Percentiles rank a stretch among this genome's conserved stretches.
These are phyloP conservation scores for Agrotis exclamationis DNA, from an alignment of 2,888 invertebrate genomes.

Conservation along the genomic window DNA sequence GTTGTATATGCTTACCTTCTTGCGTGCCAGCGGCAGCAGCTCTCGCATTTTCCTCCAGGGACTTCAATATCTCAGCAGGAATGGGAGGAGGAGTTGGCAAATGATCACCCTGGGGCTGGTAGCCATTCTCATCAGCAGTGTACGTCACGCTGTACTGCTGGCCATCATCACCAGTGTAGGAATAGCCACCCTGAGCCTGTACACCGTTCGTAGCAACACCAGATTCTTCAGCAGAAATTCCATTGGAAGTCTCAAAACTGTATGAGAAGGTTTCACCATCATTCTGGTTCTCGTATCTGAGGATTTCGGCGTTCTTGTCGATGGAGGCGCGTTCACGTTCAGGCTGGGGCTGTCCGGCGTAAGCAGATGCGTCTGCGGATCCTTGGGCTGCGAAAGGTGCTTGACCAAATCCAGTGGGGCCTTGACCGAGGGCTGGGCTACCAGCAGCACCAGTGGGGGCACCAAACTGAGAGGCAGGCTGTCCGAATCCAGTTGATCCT, in stretches of 20 bases:
- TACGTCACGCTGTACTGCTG: constrained; percentile 83
- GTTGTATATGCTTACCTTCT: constrained; percentile 78
- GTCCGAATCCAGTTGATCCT: constrained; percentile 35
- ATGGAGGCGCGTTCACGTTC: constrained; percentile 82
- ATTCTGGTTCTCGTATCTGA: constrained; percentile 83
- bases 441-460: constrained; percentile 27
- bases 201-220: constrained; percentile 87
- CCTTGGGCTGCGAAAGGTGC: constrained; percentile 59
- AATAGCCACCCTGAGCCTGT: constrained; percentile 84
- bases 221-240: constrained; percentile 86
- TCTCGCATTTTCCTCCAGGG: constrained; percentile 84
- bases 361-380: constrained; percentile 56
- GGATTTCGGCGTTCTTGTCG: constrained; percentile 82
- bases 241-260: constrained; percentile 87
- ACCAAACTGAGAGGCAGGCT: constrained; percentile 56
- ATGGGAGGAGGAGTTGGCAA: constrained; percentile 87
- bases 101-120: constrained; percentile 84
- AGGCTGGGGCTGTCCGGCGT: constrained; percentile 70
- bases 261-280: constrained; percentile 85
- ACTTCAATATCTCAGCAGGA: constrained; percentile 85
- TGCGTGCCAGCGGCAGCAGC: constrained; percentile 87
- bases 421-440: constrained; percentile 55
- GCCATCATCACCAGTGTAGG: constrained; percentile 87
- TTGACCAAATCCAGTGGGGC: constrained; percentile 52
- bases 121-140: constrained; percentile 88